A percentile compares a stretch with the other conserved stretches of the same genome.
phyloP scores from a whole-genome alignment of 2,797 vertebrate species.

The Iguana delicatissima region DNA sequence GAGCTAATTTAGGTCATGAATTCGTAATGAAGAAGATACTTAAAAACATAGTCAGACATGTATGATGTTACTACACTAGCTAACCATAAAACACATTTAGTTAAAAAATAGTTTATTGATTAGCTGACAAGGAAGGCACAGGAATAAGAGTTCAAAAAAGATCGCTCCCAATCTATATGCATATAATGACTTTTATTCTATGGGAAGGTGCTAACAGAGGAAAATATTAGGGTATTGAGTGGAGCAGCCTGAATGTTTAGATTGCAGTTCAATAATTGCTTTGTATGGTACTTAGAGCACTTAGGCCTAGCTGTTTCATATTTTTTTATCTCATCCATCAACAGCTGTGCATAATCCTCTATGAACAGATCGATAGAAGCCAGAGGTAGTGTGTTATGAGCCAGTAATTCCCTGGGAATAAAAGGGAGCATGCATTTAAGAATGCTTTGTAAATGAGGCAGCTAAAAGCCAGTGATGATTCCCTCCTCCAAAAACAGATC shows the following conservation, averaged over 20 bases:
- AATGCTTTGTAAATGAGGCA: constrained; percentile 35
- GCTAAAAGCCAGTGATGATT: constrained; percentile 52
- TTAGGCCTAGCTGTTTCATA: constrained; percentile 57
- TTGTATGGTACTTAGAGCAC: constrained; percentile 44
- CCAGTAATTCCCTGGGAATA: constrained; percentile 55
- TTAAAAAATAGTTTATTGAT: constrained; percentile 71
- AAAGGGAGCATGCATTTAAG: neutral
- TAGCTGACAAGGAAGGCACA: constrained; percentile 64
- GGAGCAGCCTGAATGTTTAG: constrained; percentile 57
- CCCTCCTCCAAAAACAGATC: neutral
- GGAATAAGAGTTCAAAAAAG: constrained; percentile 56
- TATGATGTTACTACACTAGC: constrained; percentile 42
- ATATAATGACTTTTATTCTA: constrained; percentile 66
- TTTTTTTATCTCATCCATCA: constrained; percentile 61
- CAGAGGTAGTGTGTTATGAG: constrained; percentile 46
- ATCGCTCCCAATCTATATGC: constrained; percentile 53
- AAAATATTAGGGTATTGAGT: constrained; percentile 71
- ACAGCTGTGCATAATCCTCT: constrained; percentile 62
- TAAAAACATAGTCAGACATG: constrained; percentile 54
- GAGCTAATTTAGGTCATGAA: constrained; percentile 65
- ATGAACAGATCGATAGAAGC: constrained; percentile 50
- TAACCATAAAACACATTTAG: constrained; percentile 44
- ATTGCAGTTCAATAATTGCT: constrained; percentile 67
- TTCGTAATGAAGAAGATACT: constrained; percentile 60
- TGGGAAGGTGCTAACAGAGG: constrained; percentile 54